Percentiles rank a stretch among this genome's conserved stretches.
These are phyloP conservation scores for Nicator chloris DNA, from an alignment of 2,113 vertebrate genomes.

Conservation along the genomic window DNA sequence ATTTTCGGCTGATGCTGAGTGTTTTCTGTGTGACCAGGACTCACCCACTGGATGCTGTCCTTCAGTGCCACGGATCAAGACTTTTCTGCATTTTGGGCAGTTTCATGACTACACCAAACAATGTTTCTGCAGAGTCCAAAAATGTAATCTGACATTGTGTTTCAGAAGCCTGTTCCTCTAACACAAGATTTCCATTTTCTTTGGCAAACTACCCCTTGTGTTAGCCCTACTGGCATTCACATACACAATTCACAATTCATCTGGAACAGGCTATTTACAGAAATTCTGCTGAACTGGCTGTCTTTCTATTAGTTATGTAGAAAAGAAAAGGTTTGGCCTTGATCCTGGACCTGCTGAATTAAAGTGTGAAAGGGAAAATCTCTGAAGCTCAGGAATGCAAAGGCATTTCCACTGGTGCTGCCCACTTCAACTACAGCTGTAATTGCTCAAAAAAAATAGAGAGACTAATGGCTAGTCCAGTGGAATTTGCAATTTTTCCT, in stretches of 20 bases:
- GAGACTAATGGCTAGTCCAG: not conserved
- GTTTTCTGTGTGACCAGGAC: not conserved
- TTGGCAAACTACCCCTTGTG: not conserved
- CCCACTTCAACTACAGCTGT: not conserved
- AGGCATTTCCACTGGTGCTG: not conserved
- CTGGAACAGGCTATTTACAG: constrained; percentile 20
- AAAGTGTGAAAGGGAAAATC: not conserved
- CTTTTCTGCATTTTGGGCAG: not conserved
- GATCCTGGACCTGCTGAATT: constrained; percentile 25
- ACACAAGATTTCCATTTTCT: not conserved
- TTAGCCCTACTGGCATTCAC: not conserved
- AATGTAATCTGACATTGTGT: fast-evolving
- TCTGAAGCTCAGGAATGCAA: not conserved
- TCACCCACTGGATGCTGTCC: not conserved
- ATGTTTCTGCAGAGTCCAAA: not conserved
- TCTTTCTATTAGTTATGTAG: not conserved
- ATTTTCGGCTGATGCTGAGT: not conserved
- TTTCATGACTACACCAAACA: not conserved
- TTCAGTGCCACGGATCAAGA: not conserved
- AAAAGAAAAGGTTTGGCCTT: constrained; percentile 32
- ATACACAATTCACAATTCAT: not conserved
- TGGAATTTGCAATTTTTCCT: not conserved
- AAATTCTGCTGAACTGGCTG: constrained; percentile 30
- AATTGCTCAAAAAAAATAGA: not conserved
- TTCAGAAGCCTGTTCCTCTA: not conserved